Conservation (phyloP, 1,140 invertebrate species). For the Oreohelix idahoensis region DNA sequence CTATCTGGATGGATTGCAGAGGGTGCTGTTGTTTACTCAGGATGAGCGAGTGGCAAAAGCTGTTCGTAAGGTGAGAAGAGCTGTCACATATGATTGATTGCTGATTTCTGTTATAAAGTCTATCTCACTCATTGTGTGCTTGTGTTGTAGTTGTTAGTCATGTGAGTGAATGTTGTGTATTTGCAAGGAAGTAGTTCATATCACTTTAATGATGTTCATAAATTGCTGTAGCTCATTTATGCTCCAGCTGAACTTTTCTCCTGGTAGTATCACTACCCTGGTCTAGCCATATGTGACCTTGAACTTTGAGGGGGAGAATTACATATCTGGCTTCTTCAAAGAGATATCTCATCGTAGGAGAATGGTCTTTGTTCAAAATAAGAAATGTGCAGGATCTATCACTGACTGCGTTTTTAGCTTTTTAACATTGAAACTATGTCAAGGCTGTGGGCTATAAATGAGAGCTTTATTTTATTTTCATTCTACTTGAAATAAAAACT, state of each 20-base stretch:
- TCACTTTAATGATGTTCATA: background rate
- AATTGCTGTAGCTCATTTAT: background rate
- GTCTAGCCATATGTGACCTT: background rate
- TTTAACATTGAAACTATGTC: too few species aligned
- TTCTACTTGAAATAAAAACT: too few species aligned
- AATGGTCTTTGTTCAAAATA: too few species aligned
- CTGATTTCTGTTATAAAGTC: too few species aligned
- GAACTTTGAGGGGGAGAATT: background rate
- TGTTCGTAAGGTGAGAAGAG: constrained; percentile 73
- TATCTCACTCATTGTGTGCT: background rate
- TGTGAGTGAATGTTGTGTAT: background rate
- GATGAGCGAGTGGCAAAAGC: constrained; percentile 82
- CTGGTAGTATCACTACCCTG: background rate
- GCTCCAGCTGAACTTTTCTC: background rate
- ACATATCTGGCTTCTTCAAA: too few species aligned
- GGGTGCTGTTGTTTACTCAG: constrained; percentile 86
- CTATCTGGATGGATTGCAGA: constrained; percentile 83
- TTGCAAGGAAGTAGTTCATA: background rate
- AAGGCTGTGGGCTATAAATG: too few species aligned
- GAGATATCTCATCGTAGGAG: too few species aligned
- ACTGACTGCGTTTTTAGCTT: too few species aligned
- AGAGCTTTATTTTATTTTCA: too few species aligned
- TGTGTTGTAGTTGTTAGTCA: background rate
- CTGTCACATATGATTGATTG: background rate
- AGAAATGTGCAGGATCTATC: too few species aligned